These are phyloP conservation scores for Seira ritae DNA, from an alignment of 2,888 invertebrate genomes.

Conservation along the genomic window DNA sequence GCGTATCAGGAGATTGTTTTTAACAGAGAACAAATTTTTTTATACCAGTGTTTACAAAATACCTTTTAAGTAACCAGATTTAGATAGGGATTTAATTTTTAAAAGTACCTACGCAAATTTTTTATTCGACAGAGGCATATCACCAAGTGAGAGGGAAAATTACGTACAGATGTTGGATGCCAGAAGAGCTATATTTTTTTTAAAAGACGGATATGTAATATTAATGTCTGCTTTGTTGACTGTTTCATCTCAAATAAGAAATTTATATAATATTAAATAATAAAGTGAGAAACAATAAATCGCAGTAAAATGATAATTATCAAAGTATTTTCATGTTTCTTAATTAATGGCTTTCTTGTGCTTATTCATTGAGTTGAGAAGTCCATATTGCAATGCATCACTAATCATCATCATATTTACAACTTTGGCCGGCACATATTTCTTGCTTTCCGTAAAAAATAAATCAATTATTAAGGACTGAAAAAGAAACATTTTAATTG, in stretches of 20 bases:
- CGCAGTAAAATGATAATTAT: slow-evolving; percentile 14
- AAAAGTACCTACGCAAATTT: background rate
- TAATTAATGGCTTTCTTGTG: too few species aligned
- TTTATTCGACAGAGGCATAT: background rate
- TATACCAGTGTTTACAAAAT: slow-evolving; percentile 31
- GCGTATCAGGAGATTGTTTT: too few species aligned
- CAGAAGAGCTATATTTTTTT: background rate
- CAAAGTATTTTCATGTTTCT: too few species aligned
- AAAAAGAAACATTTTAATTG: too few species aligned
- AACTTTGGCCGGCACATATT: background rate
- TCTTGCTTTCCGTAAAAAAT: background rate
- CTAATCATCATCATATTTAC: too few species aligned
- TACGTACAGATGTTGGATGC: slow-evolving; percentile 1
- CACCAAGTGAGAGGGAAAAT: slow-evolving; percentile 17
- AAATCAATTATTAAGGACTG: background rate
- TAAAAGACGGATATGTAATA: slow-evolving; percentile 7
- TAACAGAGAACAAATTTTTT: slow-evolving; percentile 13
- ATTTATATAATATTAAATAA: slow-evolving; percentile 18
- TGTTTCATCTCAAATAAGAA: slow-evolving; percentile 44
- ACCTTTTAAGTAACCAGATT: slow-evolving; percentile 4
- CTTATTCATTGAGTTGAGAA: too few species aligned
- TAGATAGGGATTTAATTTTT: background rate
- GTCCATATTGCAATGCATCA: too few species aligned
- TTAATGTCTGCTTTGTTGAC: slow-evolving; percentile 38
- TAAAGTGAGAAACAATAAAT: slow-evolving; percentile 3